Conservation (phyloP, 1,140 invertebrate species). For the Aphis craccivora region DNA sequence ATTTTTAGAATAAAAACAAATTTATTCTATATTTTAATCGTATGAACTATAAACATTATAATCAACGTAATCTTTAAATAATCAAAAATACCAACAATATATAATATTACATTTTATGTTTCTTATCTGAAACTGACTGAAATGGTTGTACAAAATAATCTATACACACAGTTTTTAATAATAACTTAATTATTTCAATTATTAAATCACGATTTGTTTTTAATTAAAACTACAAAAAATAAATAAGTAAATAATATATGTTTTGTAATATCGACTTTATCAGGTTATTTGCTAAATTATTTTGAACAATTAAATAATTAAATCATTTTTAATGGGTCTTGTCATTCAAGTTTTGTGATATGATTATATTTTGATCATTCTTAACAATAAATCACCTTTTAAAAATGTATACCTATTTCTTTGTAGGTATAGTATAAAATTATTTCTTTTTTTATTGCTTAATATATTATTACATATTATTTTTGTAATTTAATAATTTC, state of each 20-base stretch:
- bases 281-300: background rate
- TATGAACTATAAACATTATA: background rate
- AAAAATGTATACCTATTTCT: background rate
- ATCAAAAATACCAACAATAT: constrained; percentile 10
- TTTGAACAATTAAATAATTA: background rate
- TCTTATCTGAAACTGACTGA: constrained; percentile 3
- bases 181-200: constrained; percentile 5
- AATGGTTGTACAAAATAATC: background rate
- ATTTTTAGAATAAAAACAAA: background rate
- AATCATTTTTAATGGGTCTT: background rate
- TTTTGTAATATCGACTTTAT: background rate
- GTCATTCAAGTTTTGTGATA: background rate
- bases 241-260: background rate
- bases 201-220: background rate
- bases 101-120: background rate
- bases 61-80: background rate
- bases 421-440: background rate
- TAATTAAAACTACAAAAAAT: background rate
- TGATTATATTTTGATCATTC: background rate
- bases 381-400: background rate
- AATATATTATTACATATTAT: background rate
- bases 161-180: background rate
- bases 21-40: background rate
- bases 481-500: background rate
- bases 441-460: background rate